Evolutionary conservation across 2,888 invertebrate species (phyloP), one percentile per base, ranked within the genome.

Genomic region (Platynereis dumerilii): DNA sequence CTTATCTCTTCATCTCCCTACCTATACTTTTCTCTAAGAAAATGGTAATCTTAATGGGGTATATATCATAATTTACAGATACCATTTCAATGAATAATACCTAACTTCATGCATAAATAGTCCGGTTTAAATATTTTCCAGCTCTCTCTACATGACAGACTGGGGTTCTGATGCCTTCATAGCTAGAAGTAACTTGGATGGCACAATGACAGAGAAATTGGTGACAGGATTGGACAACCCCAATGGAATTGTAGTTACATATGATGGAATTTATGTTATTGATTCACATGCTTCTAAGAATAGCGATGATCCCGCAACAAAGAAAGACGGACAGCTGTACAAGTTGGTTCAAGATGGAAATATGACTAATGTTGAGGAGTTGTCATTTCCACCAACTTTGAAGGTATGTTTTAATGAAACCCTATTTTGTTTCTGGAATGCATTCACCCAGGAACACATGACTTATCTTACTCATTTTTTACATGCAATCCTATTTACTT

Each of bases 91-190:
- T 10, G 10, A 5, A 5, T 20, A 22, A 5, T 48, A 10, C 3
- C 7, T 22, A 20, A 22, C n/a, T 48, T 48, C 5, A 10, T 5
- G n/a, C 48, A n/a, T n/a, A 12, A 7, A 5, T 20, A 3, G 5
- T 48, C 17, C 48, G 5, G 48, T 20, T 5, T 29, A n/a, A n/a
- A n/a, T n/a, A n/a, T n/a, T n/a, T n/a, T 60, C 48, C 72, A 80
- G 80, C 20, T 72, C 74, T 52, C 68, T 80, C 48, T 80, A 77
- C 69, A 74, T 74, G 66, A 75, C 75, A 29, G 77, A 78, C 68
- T 76, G 76, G 72, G 79, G 79, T 2, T 64, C 63, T 10, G 53
- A 72, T 10, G 75, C 77, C 0, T 68, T 70, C 27, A 70, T 80
- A 34, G 58, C 76, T 5, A 67, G 74, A n/a, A 61, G 73, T 15